Percentiles rank a stretch among this genome's conserved stretches.
Evolutionary conservation across 2,113 vertebrate genomes (phyloP).

Genomic region (Callipepla squamata): DNA sequence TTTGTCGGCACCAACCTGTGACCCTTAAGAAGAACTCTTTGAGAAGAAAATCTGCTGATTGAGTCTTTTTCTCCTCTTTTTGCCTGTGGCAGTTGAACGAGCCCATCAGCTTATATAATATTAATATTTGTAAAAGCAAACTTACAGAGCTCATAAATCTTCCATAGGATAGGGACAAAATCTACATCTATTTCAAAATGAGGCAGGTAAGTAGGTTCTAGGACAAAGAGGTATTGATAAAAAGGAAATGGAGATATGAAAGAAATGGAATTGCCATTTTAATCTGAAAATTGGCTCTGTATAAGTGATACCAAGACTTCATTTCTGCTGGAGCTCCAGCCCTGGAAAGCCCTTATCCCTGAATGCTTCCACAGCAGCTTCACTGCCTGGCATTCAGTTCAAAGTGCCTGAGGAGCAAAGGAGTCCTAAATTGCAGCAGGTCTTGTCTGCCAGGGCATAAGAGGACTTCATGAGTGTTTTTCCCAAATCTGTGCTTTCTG

Average conservation of each 20-base stretch:
- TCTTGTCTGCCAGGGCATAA: background rate
- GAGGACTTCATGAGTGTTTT: background rate
- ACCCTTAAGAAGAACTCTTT: conserved; percentile 9
- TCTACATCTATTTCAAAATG: conserved; percentile 14
- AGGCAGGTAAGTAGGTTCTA: conserved; percentile 32
- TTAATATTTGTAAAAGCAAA: conserved; percentile 67
- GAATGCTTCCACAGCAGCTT: background rate
- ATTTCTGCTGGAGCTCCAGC: background rate
- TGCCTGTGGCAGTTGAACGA: conserved; percentile 37
- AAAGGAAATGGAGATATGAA: background rate
- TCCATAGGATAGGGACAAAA: conserved; percentile 23
- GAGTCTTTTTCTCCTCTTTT: background rate
- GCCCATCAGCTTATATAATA: conserved; percentile 56
- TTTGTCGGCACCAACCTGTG: background rate
- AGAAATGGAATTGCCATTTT: conserved; percentile 39
- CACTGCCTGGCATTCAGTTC: background rate
- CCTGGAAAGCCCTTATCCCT: background rate
- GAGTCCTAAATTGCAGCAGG: background rate
- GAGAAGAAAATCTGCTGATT: conserved; percentile 53
- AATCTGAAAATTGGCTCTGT: conserved; percentile 12
- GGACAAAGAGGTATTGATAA: conserved; percentile 32
- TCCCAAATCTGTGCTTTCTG: background rate
- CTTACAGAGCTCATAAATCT: conserved; percentile 55
- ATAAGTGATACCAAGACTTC: background rate
- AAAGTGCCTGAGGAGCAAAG: background rate